phyloP scores from a whole-genome alignment of 2,113 vertebrate species.

The Lepisosteus osseus region DNA sequence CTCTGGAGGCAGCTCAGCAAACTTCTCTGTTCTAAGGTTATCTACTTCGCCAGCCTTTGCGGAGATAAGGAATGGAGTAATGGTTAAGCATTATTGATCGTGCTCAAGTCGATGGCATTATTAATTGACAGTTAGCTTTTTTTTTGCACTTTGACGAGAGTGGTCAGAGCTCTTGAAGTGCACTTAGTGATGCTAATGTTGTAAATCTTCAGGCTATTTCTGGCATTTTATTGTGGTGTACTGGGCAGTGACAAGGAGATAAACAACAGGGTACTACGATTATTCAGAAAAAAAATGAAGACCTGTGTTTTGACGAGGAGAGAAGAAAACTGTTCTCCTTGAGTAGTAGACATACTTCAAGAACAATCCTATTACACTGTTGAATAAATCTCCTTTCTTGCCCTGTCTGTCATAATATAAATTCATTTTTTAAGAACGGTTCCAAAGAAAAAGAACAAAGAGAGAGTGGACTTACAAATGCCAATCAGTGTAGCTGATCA shows the following conservation, averaged over 20 bases:
- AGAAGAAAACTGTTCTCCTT: no score
- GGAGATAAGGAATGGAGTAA: neutral
- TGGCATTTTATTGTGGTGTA: neutral
- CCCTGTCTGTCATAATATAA: no score
- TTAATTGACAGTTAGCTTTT: conserved; percentile 3
- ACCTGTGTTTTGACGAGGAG: no score
- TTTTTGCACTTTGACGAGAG: neutral
- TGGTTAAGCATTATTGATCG: neutral
- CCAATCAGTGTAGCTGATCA: conserved; percentile 13
- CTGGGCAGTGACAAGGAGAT: no score
- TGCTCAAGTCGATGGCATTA: neutral
- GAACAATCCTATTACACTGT: no score
- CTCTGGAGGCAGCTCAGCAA: neutral
- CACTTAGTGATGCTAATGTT: neutral
- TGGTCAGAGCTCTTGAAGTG: neutral
- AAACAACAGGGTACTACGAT: no score
- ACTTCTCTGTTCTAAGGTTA: neutral
- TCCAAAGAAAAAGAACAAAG: neutral
- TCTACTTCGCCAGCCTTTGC: neutral
- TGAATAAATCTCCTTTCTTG: no score
- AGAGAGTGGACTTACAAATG: neutral
- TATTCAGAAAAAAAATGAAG: no score
- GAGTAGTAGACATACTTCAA: no score
- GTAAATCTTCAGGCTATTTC: neutral
- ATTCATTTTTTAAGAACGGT: neutral